Conservation (phyloP, 2,797 vertebrate genomes). For the Pangasius macronema region DNA sequence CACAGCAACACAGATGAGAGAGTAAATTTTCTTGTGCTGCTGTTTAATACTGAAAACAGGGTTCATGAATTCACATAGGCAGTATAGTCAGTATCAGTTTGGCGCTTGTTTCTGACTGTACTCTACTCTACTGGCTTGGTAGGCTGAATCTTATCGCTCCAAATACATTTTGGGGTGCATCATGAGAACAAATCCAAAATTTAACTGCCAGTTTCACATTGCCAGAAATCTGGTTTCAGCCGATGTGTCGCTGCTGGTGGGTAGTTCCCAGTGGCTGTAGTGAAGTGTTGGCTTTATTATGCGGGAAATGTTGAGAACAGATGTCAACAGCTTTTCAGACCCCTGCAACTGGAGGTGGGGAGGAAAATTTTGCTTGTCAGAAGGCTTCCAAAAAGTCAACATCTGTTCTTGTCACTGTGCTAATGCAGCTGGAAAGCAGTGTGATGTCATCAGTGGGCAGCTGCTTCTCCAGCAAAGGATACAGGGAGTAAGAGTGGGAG, state of each 20-base stretch:
- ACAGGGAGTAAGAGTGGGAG: slow-evolving; percentile 21
- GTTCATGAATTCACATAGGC: background rate
- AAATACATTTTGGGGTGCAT: slow-evolving; percentile 49
- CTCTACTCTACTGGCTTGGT: background rate
- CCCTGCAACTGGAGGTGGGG: slow-evolving; percentile 51
- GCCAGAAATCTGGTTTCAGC: slow-evolving; percentile 28
- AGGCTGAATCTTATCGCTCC: slow-evolving; percentile 17
- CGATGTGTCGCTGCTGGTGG: slow-evolving; percentile 39
- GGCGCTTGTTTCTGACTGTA: slow-evolving; percentile 19
- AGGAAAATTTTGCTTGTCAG: slow-evolving; percentile 45
- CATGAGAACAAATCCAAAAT: slow-evolving; percentile 46
- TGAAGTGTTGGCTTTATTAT: slow-evolving; percentile 52
- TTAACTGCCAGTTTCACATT: slow-evolving; percentile 13
- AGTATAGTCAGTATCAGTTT: background rate
- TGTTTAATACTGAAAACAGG: background rate
- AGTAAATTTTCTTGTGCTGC: background rate
- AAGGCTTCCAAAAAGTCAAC: slow-evolving; percentile 53
- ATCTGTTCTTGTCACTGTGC: slow-evolving; percentile 61
- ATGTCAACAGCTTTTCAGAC: slow-evolving; percentile 58
- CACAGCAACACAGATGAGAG: background rate
- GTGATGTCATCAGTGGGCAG: slow-evolving; percentile 64
- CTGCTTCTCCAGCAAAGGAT: slow-evolving; percentile 53
- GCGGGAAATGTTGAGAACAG: slow-evolving; percentile 60
- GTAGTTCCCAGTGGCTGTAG: slow-evolving; percentile 50
- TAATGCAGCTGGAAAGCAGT: slow-evolving; percentile 60